These are phyloP conservation scores for Dryoscopus gambensis DNA, from an alignment of 2,113 vertebrate genomes.

Conservation along the genomic window DNA sequence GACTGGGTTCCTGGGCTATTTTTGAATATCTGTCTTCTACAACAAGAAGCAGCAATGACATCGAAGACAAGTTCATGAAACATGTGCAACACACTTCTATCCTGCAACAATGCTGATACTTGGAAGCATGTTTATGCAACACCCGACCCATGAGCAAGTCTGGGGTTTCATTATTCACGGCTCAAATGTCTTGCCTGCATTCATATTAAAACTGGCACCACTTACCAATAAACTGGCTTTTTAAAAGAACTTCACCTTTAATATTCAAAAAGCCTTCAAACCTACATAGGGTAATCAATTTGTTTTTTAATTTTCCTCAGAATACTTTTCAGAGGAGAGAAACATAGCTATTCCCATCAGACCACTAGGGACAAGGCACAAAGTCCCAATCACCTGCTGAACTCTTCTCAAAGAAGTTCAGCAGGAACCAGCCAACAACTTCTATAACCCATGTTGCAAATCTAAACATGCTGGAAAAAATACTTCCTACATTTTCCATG, in stretches of 20 bases:
- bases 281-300: fast-evolving
- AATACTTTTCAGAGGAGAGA: not conserved
- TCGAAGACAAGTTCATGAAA: not conserved
- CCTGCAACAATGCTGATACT: not conserved
- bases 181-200: not conserved
- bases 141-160: not conserved
- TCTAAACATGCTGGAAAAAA: not conserved
- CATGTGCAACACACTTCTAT: fast-evolving
- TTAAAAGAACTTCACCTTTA: not conserved
- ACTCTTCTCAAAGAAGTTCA: not conserved
- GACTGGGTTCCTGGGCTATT: not conserved
- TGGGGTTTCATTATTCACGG: not conserved
- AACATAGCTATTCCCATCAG: not conserved
- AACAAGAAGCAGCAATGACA: not conserved
- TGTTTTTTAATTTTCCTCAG: not conserved
- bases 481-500: not conserved
- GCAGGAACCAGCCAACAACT: not conserved
- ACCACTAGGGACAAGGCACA: not conserved
- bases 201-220: not conserved
- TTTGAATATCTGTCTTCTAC: not conserved
- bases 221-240: not conserved
- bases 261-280: not conserved
- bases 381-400: not conserved
- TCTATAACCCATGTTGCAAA: not conserved
- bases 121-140: not conserved